These are phyloP conservation scores for Sinodicranocentrus sp. DNA, from an alignment of 2,888 invertebrate genomes.

Conservation along the genomic window DNA sequence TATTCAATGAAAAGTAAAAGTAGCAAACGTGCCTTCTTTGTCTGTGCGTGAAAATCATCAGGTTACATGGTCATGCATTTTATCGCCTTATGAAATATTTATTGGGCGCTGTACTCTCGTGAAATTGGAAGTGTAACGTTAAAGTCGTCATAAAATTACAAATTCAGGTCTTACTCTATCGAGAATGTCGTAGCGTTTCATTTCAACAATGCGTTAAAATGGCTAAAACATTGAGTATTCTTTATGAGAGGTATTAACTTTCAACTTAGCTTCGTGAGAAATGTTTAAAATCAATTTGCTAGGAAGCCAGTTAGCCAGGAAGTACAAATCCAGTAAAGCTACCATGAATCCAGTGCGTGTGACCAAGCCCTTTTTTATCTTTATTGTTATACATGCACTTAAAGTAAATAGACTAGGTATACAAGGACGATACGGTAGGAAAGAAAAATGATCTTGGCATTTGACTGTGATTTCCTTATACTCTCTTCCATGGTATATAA, in stretches of 20 bases:
- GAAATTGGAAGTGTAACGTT: background rate
- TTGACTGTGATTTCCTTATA: constrained; percentile 2
- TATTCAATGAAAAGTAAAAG: background rate
- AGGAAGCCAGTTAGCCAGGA: too few species aligned
- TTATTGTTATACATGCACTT: constrained; percentile 43
- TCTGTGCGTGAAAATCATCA: background rate
- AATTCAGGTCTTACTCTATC: too few species aligned
- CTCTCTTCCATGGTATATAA: too few species aligned
- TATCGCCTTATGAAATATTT: background rate
- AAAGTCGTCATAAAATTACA: background rate
- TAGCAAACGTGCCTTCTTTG: background rate
- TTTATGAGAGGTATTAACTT: too few species aligned
- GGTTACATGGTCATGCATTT: background rate
- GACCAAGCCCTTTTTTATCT: constrained; percentile 49
- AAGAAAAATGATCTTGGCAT: background rate
- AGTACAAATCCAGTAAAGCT: too few species aligned
- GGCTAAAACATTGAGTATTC: too few species aligned
- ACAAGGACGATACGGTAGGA: background rate
- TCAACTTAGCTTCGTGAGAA: too few species aligned
- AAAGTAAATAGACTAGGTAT: background rate
- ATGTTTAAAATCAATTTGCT: too few species aligned
- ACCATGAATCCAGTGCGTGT: constrained; percentile 1
- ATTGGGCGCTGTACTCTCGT: background rate
- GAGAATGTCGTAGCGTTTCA: too few species aligned
- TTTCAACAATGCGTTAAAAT: too few species aligned